phyloP scores from a whole-genome alignment of 2,113 vertebrate species.

The Salvelinus fontinalis region DNA sequence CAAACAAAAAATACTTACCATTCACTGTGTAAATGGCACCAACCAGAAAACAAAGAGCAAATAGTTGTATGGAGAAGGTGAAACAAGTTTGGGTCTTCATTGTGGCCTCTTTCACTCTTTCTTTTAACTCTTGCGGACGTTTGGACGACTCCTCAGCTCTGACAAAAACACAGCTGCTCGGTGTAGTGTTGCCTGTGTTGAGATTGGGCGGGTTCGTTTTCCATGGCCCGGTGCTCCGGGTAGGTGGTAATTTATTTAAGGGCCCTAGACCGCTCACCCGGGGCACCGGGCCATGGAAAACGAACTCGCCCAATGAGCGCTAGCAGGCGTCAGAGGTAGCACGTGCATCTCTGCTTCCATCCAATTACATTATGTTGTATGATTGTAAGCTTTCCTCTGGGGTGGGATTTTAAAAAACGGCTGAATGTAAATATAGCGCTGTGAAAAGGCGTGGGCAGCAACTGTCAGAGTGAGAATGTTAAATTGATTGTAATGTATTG shows the following conservation, averaged over 20 bases:
- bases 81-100: constrained; percentile 56
- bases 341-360: constrained; percentile 58
- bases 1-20: constrained; percentile 58
- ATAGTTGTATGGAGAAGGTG: constrained; percentile 50
- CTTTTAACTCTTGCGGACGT: background rate
- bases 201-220: background rate
- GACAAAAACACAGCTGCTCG: background rate
- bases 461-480: background rate
- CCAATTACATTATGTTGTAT: constrained; percentile 62
- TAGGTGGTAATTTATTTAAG: no score
- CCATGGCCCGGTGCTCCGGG: no score
- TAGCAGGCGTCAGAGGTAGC: constrained; percentile 47
- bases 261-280: no score
- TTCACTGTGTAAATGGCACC: constrained; percentile 42
- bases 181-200: constrained; percentile 5
- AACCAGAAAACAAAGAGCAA: constrained; percentile 50
- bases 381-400: constrained; percentile 48
- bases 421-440: constrained; percentile 11
- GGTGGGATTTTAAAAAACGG: background rate
- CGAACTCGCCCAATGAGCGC: background rate
- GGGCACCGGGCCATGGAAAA: no score
- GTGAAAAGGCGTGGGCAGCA: constrained; percentile 2
- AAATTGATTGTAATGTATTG: background rate
- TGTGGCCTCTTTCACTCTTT: background rate
- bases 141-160: no score